These are phyloP conservation scores for Spilarctia lutea DNA, from an alignment of 2,888 invertebrate genomes.

Conservation along the genomic window DNA sequence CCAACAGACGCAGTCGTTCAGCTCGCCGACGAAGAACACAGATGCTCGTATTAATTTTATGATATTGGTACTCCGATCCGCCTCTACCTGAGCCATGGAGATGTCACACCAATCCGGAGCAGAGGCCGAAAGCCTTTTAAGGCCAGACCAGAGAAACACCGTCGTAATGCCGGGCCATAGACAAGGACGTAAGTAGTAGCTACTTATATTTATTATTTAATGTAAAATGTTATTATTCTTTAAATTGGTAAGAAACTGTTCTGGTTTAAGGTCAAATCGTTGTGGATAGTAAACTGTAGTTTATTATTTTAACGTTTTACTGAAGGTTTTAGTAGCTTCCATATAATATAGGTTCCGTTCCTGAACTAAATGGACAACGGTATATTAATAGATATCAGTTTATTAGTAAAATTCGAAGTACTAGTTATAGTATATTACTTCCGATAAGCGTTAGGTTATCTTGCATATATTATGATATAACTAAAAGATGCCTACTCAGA, in stretches of 20 bases:
- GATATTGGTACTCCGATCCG: constrained; percentile 66
- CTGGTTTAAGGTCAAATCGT: too few relatives aligned
- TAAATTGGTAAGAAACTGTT: too few relatives aligned
- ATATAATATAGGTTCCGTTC: too few relatives aligned
- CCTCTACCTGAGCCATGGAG: constrained; percentile 70
- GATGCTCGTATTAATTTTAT: constrained; percentile 74
- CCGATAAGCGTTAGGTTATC: background rate
- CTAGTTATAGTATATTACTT: too few relatives aligned
- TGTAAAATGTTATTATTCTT: too few relatives aligned
- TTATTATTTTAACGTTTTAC: background rate
- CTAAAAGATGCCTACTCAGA: background rate
- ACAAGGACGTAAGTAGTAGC: constrained; percentile 65
- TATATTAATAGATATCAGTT: background rate
- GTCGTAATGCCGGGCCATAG: constrained; percentile 72
- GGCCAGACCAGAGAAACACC: constrained; percentile 72
- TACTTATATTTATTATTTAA: background rate
- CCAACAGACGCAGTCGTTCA: constrained; percentile 53
- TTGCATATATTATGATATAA: background rate
- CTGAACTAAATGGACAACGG: too few relatives aligned
- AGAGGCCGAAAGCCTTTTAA: constrained; percentile 81
- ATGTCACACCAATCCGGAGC: constrained; percentile 79
- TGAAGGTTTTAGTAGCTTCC: too few relatives aligned
- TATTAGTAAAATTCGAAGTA: background rate
- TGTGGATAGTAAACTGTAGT: background rate
- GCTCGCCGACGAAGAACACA: constrained; percentile 56